Percentiles rank a stretch among this genome's conserved stretches.
Conservation (phyloP, 2,888 invertebrate species). For the Andrena trimmerana region DNA sequence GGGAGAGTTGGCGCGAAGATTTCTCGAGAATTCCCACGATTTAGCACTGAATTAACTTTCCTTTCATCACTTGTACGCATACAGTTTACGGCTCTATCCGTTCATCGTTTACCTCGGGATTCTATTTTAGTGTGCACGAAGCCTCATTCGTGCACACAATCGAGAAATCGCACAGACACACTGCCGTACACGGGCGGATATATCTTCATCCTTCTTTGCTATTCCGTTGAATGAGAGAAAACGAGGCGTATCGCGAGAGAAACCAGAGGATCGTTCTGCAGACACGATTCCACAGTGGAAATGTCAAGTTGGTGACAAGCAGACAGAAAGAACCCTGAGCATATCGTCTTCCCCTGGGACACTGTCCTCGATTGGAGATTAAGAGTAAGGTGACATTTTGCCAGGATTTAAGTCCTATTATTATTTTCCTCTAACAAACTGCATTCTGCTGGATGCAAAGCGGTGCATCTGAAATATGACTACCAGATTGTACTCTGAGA, state of each 20-base stretch:
- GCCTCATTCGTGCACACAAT: constrained; percentile 21
- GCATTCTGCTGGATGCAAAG: neutral
- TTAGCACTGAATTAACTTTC: neutral
- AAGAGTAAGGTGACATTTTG: constrained; percentile 18
- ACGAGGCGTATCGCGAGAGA: constrained; percentile 49
- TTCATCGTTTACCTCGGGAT: neutral
- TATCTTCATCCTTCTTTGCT: constrained; percentile 56
- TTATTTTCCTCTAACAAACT: neutral
- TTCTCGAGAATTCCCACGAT: neutral
- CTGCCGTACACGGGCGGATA: constrained; percentile 24
- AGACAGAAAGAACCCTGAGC: constrained; percentile 14
- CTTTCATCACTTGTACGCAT: neutral
- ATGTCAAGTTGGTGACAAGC: constrained; percentile 3
- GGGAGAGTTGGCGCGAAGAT: neutral
- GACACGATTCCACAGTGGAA: constrained; percentile 28
- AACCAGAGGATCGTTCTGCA: constrained; percentile 57
- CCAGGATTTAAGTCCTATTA: neutral
- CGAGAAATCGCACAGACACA: neutral
- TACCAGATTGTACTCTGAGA: neutral
- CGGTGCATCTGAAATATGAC: neutral
- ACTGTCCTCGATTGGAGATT: constrained; percentile 4
- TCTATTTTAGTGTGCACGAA: constrained; percentile 25
- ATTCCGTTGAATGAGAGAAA: constrained; percentile 41
- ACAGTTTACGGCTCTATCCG: neutral
- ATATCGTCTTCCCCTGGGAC: neutral